Evolutionary conservation across 2,113 vertebrate species (phyloP).

Genomic region (Psammodynastes pulverulentus): DNA sequence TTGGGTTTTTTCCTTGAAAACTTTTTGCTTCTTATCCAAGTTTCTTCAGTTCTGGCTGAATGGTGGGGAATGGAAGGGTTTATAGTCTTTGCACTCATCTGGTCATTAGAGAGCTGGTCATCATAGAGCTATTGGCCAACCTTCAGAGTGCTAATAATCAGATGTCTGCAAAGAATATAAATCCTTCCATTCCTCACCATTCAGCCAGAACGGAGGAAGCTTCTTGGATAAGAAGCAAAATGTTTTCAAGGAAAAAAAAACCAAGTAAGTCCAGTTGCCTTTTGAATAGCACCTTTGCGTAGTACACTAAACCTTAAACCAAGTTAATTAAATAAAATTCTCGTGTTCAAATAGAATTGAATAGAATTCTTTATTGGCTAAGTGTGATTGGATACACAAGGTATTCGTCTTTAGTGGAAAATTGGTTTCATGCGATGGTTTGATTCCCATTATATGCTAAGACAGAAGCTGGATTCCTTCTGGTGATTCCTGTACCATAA

Average conservation of each 20-base stretch:
- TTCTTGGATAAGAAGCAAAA: background rate
- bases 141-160: background rate
- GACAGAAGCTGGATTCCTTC: background rate
- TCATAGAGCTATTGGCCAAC: background rate
- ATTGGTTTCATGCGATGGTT: background rate
- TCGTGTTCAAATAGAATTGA: background rate
- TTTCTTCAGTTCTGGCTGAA: background rate
- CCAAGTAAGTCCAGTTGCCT: background rate
- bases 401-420: too few species aligned
- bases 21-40: background rate
- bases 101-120: background rate
- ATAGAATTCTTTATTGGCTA: too few species aligned
- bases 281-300: background rate
- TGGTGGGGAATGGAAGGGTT: background rate
- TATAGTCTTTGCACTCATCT: background rate
- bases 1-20: background rate
- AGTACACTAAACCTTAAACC: background rate
- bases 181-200: background rate
- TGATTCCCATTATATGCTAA: background rate
- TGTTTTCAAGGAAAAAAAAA: background rate
- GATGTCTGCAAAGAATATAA: background rate
- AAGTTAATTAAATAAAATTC: background rate
- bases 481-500: background rate
- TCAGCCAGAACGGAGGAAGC: background rate
- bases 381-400: too few species aligned